A percentile compares a stretch with the other conserved stretches of the same genome.
phyloP scores from a whole-genome alignment of 2,888 invertebrate species.

The Abscondita cerata region DNA sequence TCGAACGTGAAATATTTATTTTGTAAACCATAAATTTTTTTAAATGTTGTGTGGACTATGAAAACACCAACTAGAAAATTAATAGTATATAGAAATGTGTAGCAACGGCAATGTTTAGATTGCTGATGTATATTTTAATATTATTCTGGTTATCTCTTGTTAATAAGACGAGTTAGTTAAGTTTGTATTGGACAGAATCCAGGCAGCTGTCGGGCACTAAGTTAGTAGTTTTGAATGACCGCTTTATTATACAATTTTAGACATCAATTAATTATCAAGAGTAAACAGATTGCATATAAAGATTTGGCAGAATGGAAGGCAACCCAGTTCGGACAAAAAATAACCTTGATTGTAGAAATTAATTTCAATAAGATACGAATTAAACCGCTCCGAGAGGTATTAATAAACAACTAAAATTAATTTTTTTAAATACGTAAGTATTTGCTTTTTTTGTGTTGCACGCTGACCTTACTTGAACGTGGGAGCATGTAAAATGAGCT shows the following conservation, averaged over 20 bases:
- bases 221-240: constrained; percentile 33
- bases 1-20: too few relatives aligned
- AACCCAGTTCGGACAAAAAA: too few relatives aligned
- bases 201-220: constrained; percentile 38
- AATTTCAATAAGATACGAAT: background rate
- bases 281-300: constrained; percentile 30
- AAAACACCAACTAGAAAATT: too few relatives aligned
- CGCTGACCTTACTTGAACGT: background rate
- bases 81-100: background rate
- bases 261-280: constrained; percentile 33
- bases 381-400: background rate
- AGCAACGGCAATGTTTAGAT: background rate
- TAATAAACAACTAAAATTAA: background rate
- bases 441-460: background rate
- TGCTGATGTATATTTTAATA: background rate
- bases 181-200: constrained; percentile 33
- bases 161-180: constrained; percentile 31
- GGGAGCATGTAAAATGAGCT: constrained; percentile 7
- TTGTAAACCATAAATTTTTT: too few relatives aligned
- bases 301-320: constrained; percentile 17
- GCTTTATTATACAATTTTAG: constrained; percentile 30
- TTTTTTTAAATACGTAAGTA: too few relatives aligned
- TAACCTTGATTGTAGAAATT: too few relatives aligned
- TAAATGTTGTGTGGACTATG: too few relatives aligned
- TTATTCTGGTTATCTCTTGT: constrained; percentile 26